Evolutionary conservation across 2,797 vertebrate species (phyloP).

Genomic region (Tokudaia muenninki): DNA sequence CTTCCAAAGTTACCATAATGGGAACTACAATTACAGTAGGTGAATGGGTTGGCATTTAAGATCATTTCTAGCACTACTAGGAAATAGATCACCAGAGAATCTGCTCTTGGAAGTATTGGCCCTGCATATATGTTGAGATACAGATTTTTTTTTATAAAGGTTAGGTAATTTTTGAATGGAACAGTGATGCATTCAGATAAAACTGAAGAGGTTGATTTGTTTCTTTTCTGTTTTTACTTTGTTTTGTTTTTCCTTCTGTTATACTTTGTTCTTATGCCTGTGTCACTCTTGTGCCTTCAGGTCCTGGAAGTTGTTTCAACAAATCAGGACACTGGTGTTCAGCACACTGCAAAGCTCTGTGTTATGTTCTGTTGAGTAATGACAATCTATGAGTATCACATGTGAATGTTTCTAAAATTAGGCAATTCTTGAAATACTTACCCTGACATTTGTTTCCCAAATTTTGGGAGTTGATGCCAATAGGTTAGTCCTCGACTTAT

Average conservation of each 20-base stretch:
- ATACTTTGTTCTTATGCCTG: neutral
- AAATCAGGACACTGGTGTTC: neutral
- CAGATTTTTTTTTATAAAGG: neutral
- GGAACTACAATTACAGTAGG: neutral
- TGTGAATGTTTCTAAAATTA: slow-evolving; percentile 1
- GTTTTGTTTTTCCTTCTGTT: neutral
- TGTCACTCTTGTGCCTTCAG: neutral
- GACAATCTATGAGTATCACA: neutral
- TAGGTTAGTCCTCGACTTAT: neutral
- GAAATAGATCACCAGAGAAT: slow-evolving; percentile 83
- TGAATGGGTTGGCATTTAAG: neutral
- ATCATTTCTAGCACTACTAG: slow-evolving; percentile 89
- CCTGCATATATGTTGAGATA: neutral
- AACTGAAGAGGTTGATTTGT: neutral
- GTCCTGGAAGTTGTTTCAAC: neutral
- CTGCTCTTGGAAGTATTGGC: neutral
- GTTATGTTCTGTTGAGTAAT: neutral
- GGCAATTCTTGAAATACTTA: neutral
- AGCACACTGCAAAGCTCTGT: neutral
- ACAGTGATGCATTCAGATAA: neutral
- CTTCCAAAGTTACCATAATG: neutral
- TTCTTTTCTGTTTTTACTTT: too few species aligned
- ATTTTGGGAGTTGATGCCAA: neutral
- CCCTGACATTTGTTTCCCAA: neutral
- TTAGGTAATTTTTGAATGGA: neutral